Base-by-base conservation (phyloP, 2,888 invertebrate species). In the Margaritifera margaritifera region DNA sequence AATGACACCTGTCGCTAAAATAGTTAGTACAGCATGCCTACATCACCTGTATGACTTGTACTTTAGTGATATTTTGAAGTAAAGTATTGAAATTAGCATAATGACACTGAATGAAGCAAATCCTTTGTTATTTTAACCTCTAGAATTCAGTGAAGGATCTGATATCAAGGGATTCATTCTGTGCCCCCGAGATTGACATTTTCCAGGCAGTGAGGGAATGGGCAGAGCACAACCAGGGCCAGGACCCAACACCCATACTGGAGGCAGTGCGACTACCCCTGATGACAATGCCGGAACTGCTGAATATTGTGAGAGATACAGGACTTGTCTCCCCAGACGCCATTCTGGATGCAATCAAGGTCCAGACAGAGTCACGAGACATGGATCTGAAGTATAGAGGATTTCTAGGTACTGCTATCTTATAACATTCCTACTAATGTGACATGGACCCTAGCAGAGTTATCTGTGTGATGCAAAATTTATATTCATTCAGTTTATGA, bases 111-210 rank as follows among this genome's bases (percentile, higher is more conserved):
- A 42, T 42, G 42, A 42, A 42, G 11, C 11, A 42, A 42, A 11
- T 8, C 42, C 42, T 42, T 42, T 42, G 42, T 42, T 42, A 42
- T 42, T 22, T 19, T 61, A 54, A 63, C 64, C 79, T 83, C 31
- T 79, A 89, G 89, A 69, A 78, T 31, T 94, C 97, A 0, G 90
- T 99, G 66, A 93, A 94, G 85, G 95, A 96, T 87, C 92, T 99
- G 15, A 91, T 99, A 52, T 93, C 94, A 64, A 92, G 98, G 63
- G 96, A 99, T 90, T 98, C 98, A 11, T 99, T 99, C 91, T 99
- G 95, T 91, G 98, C 97, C 0, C 94, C 95, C 0, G 99, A 99
- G 91, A 95, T 96, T 55, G 95, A 97, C 84, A 98, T 99, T 79
- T 99, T 99, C 91, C 92, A 93, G 83, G 95, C 96, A 0, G 95